Evolutionary conservation across 2,888 invertebrate species (phyloP), one percentile per base, ranked within the genome.

Genomic region (Pristionchus arcanus): DNA sequence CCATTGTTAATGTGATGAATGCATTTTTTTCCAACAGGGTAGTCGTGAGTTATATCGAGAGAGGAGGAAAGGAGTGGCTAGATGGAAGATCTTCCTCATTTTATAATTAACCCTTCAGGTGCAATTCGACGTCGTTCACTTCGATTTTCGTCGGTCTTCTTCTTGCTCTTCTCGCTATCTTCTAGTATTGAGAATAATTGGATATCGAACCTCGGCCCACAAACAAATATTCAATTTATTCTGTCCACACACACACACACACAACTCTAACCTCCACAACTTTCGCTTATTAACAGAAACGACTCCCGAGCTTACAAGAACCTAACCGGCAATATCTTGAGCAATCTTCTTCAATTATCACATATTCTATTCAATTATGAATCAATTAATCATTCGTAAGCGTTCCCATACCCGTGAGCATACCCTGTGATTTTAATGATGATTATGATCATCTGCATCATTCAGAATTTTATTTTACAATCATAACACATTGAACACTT

Each of bases 121-220:
- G 77, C n/a, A 77, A 77, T 42, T 77, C 77, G 31, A 11, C 77
- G 9, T 77, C 77, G 25, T 25, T 42, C 49, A 42, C 42, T n/a
- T 77, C 77, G 3, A 25, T 77, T 49, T 77, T 77, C 37, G 25
- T 42, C 37, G 77, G 77, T n/a, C 21, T 77, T 42, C n/a, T 77
- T 25, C 77, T 77, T 25, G 21, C 77, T 25, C 31, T 74, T 74
- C 31, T 74, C 37, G 31, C 74, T 28, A 16, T 34, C 74, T 34
- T 34, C 21, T 37, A n/a, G 19, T 74, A 74, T 21, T 28, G 19
- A 19, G 7, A 15, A 3, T 74, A 74, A 74, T 25, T 7, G 31
- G 19, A 31, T 1, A 25, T 34, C 21, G 3, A 34, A 74, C 68
- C 31, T 74, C 66, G 2, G 4, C 25, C 2, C 25, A 28, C 4